Evolutionary conservation across 2,888 invertebrate species (phyloP).

Genomic region (Pardosa pseudoannulata): DNA sequence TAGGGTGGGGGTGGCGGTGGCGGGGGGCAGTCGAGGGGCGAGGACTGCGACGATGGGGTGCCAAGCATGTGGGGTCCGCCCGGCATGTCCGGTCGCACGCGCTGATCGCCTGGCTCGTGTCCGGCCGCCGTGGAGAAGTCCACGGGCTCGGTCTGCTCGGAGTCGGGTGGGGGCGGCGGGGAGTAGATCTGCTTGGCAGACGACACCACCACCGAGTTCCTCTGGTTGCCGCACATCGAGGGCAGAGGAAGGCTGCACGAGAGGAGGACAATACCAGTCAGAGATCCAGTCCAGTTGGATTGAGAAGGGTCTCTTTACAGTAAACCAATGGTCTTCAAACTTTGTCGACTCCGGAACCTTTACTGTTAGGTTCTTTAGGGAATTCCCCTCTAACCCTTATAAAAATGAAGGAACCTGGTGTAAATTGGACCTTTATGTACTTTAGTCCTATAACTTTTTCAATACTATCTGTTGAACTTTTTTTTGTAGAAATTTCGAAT

Average conservation of each 20-base stretch:
- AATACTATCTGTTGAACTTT: no score
- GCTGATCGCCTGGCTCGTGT: conserved; percentile 29
- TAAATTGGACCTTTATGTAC: no score
- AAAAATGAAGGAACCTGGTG: no score
- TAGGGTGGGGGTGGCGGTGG: conserved; percentile 33
- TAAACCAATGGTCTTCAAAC: no score
- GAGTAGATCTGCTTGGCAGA: conserved; percentile 50
- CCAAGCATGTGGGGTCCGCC: conserved; percentile 22
- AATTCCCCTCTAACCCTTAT: no score
- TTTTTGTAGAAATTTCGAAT: no score
- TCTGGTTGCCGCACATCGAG: conserved; percentile 40
- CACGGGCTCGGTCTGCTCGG: conserved; percentile 84
- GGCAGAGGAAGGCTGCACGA: conserved; percentile 43
- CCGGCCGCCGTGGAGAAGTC: conserved; percentile 81
- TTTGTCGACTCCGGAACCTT: no score
- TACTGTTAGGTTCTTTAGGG: no score
- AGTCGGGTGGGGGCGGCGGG: conserved; percentile 70
- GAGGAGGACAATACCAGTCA: no score
- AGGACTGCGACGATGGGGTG: conserved; percentile 44
- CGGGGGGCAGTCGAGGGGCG: conserved; percentile 31
- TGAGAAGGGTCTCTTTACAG: no score
- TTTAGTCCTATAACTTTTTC: no score
- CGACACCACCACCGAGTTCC: conserved; percentile 65
- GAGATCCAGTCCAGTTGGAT: no score
- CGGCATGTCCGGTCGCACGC: conserved; percentile 32